These are phyloP conservation scores for Sceloporus undulatus DNA, from an alignment of 2,113 vertebrate genomes.

Conservation along the genomic window DNA sequence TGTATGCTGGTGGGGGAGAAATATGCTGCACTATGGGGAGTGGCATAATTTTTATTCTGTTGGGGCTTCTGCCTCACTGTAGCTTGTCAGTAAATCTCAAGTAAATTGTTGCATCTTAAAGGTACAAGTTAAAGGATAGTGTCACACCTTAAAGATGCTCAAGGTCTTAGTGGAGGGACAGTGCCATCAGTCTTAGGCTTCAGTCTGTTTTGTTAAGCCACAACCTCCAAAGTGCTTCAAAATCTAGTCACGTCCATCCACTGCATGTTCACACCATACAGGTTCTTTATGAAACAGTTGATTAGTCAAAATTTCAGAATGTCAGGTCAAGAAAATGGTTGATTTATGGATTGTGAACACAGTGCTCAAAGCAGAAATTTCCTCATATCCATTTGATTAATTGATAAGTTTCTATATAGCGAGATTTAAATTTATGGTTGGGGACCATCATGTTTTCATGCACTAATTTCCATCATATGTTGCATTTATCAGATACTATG, in stretches of 20 bases:
- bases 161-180: slow-evolving; percentile 44
- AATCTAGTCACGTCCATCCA: slow-evolving; percentile 15
- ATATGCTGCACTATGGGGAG: background rate
- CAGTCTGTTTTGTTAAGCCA: background rate
- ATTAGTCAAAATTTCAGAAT: background rate
- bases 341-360: background rate
- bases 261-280: slow-evolving; percentile 25
- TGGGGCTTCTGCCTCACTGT: background rate
- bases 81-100: background rate
- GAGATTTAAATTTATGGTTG: background rate
- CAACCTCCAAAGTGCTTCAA: background rate
- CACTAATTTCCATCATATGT: slow-evolving; percentile 46
- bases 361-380: background rate
- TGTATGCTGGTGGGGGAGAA: background rate
- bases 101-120: background rate
- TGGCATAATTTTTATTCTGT: background rate
- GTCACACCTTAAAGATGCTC: background rate
- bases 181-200: too few species aligned
- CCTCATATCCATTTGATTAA: slow-evolving; percentile 7
- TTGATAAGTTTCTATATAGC: background rate
- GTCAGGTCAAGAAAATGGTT: background rate
- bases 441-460: background rate
- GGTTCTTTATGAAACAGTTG: background rate
- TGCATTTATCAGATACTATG: slow-evolving; percentile 84
- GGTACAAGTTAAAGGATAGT: too few species aligned